Evolutionary conservation across 2,113 vertebrate species (phyloP).

Genomic region (Ciconia boyciana): DNA sequence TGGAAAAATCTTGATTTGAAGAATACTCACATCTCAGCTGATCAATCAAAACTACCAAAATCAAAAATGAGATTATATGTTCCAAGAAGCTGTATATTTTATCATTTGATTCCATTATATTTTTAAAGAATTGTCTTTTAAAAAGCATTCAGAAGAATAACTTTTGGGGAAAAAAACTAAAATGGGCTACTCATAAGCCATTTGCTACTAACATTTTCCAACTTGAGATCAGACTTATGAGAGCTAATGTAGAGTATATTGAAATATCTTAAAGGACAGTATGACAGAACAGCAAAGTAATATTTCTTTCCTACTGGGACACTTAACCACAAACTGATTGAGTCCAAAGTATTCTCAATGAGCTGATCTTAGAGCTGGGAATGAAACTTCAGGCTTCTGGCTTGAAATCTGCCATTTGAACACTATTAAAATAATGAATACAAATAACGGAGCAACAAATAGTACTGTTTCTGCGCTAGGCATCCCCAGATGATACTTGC

Average conservation of each 20-base stretch:
- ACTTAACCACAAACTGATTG: neutral
- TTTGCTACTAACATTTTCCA: neutral
- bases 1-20: neutral
- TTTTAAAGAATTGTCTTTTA: neutral
- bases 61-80: neutral
- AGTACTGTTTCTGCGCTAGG: neutral
- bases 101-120: neutral
- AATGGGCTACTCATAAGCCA: neutral
- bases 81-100: neutral
- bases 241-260: neutral
- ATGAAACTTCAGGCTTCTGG: neutral
- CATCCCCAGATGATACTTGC: neutral
- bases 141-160: neutral
- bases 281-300: neutral
- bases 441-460: neutral
- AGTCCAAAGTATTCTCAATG: neutral
- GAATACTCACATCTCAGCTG: neutral
- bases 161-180: accelerated
- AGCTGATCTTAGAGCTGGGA: neutral
- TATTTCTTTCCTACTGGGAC: neutral
- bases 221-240: neutral
- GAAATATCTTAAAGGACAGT: neutral
- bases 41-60: neutral
- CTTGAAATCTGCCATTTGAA: neutral
- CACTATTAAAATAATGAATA: neutral